phyloP scores from a whole-genome alignment of 2,113 vertebrate genomes.

The Podarcis muralis region DNA sequence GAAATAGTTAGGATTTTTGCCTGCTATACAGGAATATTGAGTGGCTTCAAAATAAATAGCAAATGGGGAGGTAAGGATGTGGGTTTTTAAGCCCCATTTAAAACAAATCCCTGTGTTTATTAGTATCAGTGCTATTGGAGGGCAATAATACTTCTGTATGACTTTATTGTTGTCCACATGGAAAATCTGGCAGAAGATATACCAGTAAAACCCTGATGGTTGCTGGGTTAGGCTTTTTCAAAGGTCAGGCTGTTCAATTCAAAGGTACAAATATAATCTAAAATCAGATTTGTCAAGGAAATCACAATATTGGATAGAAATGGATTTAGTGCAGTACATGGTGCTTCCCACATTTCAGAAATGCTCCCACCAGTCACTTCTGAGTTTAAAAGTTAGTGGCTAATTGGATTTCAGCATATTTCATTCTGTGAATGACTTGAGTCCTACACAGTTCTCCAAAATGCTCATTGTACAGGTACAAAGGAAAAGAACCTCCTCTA shows the following conservation, averaged over 20 bases:
- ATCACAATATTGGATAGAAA: neutral
- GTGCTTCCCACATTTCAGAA: neutral
- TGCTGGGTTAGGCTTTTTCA: conserved; percentile 49
- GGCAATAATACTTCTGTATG: conserved; percentile 52
- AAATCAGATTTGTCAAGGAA: neutral
- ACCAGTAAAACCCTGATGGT: conserved; percentile 37
- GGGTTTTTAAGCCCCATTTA: conserved; percentile 66
- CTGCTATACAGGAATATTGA: conserved; percentile 64
- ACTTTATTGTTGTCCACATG: conserved; percentile 51
- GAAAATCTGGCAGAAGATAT: conserved; percentile 33
- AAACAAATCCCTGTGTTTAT: conserved; percentile 69
- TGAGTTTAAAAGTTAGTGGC: neutral
- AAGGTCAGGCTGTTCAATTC: conserved; percentile 8
- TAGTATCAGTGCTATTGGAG: conserved; percentile 54
- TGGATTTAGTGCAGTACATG: neutral
- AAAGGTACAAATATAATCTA: neutral
- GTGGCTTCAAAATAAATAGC: conserved; percentile 72
- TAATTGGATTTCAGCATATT: neutral
- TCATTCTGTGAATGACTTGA: neutral
- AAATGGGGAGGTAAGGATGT: conserved; percentile 69
- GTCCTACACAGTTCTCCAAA: neutral
- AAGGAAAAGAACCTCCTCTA: neutral
- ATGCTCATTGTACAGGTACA: neutral
- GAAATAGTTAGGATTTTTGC: conserved; percentile 69
- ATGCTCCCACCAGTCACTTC: neutral